These are phyloP conservation scores for Drosophila quadrilineata DNA, from an alignment of 1,140 invertebrate species.

Conservation along the genomic window DNA sequence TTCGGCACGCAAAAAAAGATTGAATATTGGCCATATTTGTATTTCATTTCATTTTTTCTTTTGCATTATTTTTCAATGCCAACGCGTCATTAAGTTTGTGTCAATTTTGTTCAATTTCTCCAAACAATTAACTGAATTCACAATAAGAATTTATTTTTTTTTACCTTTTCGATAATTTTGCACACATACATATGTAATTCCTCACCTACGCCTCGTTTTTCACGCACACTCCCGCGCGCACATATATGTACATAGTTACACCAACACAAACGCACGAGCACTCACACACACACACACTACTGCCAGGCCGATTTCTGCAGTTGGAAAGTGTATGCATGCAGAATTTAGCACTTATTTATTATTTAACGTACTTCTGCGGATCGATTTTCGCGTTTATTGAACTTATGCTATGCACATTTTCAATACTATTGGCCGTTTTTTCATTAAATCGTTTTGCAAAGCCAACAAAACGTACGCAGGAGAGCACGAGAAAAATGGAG, in stretches of 20 bases:
- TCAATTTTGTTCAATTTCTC: conserved; percentile 1
- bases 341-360: conserved; percentile 9
- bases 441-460: conserved; percentile 48
- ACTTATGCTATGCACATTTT: conserved; percentile 49
- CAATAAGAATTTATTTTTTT: conserved; percentile 19
- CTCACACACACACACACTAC: conserved; percentile 47
- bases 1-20: conserved; percentile 37
- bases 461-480: conserved; percentile 61
- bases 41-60: no score
- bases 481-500: conserved; percentile 72
- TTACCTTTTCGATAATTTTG: conserved; percentile 65
- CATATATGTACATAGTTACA: no score
- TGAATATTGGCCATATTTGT: conserved; percentile 36
- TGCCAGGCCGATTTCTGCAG: conserved; percentile 30
- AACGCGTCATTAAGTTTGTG: conserved; percentile 43
- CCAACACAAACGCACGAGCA: no score
- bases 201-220: conserved; percentile 74
- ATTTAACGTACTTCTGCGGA: conserved; percentile 20
- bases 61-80: conserved; percentile 46
- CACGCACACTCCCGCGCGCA: conserved; percentile 62
- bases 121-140: conserved; percentile 12
- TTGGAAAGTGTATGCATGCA: conserved; percentile 29
- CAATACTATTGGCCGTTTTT: conserved; percentile 35
- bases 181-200: conserved; percentile 71
- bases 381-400: conserved; percentile 20